phyloP scores from a whole-genome alignment of 2,888 invertebrate species.

The Penaeus monodon region DNA sequence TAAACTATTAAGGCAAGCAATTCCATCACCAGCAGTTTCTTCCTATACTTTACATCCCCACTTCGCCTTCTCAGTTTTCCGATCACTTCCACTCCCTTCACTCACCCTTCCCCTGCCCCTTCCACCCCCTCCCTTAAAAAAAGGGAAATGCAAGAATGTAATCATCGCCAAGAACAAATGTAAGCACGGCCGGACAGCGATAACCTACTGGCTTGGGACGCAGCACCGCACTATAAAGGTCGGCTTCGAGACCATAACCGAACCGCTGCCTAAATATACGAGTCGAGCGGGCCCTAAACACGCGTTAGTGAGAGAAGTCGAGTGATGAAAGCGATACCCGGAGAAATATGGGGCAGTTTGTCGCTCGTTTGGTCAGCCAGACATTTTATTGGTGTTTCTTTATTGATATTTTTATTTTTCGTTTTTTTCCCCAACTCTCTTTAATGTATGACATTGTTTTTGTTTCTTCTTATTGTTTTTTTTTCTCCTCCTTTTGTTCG shows the following conservation, averaged over 20 bases:
- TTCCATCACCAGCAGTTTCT: too few species aligned
- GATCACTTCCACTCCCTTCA: too few species aligned
- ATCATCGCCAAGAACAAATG: slow-evolving; percentile 31
- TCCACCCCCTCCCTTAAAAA: neutral
- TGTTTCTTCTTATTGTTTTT: too few species aligned
- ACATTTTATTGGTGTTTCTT: slow-evolving; percentile 19
- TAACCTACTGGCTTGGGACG: neutral
- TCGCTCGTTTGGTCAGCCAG: slow-evolving; percentile 10
- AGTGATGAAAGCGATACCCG: slow-evolving; percentile 22
- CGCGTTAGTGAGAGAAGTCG: slow-evolving; percentile 13
- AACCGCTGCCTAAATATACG: slow-evolving; percentile 23
- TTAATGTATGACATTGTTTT: too few species aligned
- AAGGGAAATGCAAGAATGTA: slow-evolving; percentile 18
- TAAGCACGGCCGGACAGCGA: slow-evolving; percentile 5
- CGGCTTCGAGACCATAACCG: neutral
- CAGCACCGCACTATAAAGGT: slow-evolving; percentile 3
- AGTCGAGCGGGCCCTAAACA: slow-evolving; percentile 6
- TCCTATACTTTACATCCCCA: too few species aligned
- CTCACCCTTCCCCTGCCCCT: too few species aligned
- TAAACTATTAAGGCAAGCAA: too few species aligned
- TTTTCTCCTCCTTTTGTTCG: too few species aligned
- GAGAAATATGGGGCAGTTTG: slow-evolving; percentile 21
- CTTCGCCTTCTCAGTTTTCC: too few species aligned
- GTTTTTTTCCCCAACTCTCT: too few species aligned
- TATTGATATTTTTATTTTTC: slow-evolving; percentile 20